Percentiles rank a stretch among this genome's conserved stretches.
Conservation (phyloP, 2,797 vertebrate species). For the Centropyge bicolor region DNA sequence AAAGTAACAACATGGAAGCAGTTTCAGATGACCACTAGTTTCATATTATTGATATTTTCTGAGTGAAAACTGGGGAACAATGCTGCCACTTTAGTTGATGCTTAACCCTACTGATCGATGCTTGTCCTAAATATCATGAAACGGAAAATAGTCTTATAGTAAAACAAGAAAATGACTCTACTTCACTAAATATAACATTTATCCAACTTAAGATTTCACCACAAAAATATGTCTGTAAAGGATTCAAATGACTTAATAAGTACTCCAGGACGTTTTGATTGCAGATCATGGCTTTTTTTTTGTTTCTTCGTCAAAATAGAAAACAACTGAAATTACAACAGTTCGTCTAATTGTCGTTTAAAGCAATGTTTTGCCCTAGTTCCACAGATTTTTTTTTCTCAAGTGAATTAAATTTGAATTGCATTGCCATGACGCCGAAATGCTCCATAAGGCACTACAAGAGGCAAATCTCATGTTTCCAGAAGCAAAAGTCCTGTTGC, state of each 20-base stretch:
- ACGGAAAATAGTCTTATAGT: constrained; percentile 78
- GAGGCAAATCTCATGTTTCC: constrained; percentile 90
- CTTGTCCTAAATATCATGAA: constrained; percentile 77
- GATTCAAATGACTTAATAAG: constrained; percentile 74
- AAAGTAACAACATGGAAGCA: constrained; percentile 58
- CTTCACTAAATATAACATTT: constrained; percentile 83
- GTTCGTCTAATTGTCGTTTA: constrained; percentile 77
- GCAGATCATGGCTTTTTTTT: constrained; percentile 94
- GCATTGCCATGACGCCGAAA: constrained; percentile 93
- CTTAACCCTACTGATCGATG: constrained; percentile 69
- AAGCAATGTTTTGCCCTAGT: constrained; percentile 79
- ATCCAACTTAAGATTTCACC: constrained; percentile 82
- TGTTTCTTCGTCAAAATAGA: constrained; percentile 71
- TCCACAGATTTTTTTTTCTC: constrained; percentile 70
- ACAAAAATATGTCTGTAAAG: constrained; percentile 81
- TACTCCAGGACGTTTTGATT: constrained; percentile 87
- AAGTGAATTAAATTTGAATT: constrained; percentile 91
- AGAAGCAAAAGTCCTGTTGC: constrained; percentile 91
- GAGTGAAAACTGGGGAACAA: constrained; percentile 61
- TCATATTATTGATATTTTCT: constrained; percentile 58
- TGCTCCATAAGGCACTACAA: constrained; percentile 99
- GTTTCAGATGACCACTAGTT: constrained; percentile 58
- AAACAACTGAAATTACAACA: constrained; percentile 74
- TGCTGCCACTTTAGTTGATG: constrained; percentile 55
- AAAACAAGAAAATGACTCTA: constrained; percentile 81